These are phyloP conservation scores for Tetrax tetrax DNA, from an alignment of 2,113 vertebrate species.

Conservation along the genomic window DNA sequence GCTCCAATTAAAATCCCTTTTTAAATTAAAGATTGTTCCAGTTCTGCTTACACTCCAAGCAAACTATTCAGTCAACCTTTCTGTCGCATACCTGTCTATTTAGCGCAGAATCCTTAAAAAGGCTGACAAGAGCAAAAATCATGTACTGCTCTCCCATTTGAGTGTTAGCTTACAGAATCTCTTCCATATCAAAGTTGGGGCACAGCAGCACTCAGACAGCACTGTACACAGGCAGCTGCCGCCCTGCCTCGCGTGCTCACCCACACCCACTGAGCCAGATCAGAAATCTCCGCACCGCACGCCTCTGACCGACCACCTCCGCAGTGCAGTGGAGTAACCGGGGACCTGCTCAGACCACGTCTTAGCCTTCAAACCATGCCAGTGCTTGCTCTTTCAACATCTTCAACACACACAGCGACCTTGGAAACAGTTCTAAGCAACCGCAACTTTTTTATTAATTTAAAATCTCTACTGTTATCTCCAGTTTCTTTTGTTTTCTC, in stretches of 20 bases:
- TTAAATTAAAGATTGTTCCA: neutral
- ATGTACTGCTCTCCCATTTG: neutral
- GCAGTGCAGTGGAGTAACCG: accelerated
- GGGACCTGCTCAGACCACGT: too few relatives aligned
- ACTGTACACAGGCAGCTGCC: neutral
- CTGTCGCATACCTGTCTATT: neutral
- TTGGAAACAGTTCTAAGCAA: neutral
- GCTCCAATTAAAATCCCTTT: neutral
- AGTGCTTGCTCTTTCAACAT: neutral
- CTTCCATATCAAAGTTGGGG: neutral
- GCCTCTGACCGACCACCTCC: neutral
- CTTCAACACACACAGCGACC: neutral
- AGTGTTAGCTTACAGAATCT: neutral
- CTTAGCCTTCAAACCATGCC: neutral
- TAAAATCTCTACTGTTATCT: neutral
- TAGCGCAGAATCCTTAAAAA: neutral
- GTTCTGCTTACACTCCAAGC: neutral
- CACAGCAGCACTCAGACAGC: neutral
- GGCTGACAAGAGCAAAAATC: neutral
- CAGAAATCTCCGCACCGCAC: neutral
- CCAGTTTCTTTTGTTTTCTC: neutral
- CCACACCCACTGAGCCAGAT: accelerated
- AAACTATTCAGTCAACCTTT: neutral
- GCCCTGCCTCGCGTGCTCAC: neutral
- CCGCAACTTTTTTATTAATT: neutral